Conservation (phyloP, 1,140 invertebrate genomes). For the Papilio xuthus region DNA sequence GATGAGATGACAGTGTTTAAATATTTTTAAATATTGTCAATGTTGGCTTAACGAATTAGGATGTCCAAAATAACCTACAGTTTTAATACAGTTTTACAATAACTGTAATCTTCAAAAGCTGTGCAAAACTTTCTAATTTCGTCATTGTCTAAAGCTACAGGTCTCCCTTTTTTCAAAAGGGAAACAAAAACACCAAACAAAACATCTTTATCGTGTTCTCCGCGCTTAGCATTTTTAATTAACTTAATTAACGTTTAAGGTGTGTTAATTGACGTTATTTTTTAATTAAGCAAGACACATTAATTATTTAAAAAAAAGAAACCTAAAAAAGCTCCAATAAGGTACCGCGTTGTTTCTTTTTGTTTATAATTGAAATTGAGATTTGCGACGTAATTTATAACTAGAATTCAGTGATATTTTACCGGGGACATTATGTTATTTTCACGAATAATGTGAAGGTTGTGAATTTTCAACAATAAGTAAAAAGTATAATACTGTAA, state of each 20-base stretch:
- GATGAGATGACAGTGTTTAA: too few species aligned
- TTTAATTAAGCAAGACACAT: conserved; percentile 25
- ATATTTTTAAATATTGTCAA: too few species aligned
- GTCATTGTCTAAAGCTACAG: background rate
- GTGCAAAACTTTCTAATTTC: background rate
- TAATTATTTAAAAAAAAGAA: conserved; percentile 2
- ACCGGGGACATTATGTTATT: too few species aligned
- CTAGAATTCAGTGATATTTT: too few species aligned
- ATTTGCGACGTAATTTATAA: background rate
- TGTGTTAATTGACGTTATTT: conserved; percentile 25
- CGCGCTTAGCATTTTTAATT: conserved; percentile 26
- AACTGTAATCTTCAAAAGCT: background rate
- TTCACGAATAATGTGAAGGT: too few species aligned
- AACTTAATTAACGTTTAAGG: conserved; percentile 23
- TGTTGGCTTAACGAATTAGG: too few species aligned
- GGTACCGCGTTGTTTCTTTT: background rate
- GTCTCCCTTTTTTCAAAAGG: background rate
- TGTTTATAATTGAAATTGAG: background rate
- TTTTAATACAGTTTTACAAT: too few species aligned
- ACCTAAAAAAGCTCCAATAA: background rate
- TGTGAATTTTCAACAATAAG: too few species aligned
- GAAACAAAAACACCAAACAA: conserved; percentile 12
- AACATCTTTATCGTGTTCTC: conserved; percentile 8
- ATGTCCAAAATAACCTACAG: too few species aligned
- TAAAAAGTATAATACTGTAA: too few species aligned